These are phyloP conservation scores for Deilephila porcellus DNA, from an alignment of 2,888 invertebrate species.

Conservation along the genomic window DNA sequence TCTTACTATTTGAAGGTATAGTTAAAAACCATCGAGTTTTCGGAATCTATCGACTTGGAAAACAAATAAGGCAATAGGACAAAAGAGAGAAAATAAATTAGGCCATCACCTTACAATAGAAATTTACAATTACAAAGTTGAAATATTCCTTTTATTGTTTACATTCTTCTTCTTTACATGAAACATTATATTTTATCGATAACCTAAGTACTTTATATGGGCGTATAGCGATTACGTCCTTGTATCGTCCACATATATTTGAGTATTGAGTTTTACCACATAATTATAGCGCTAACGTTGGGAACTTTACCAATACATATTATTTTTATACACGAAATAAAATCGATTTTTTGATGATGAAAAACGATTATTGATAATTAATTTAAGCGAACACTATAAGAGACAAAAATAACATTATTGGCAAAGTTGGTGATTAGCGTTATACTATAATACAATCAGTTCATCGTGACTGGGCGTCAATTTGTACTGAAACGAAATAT, in stretches of 20 bases:
- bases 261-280: slow-evolving; percentile 28
- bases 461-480: slow-evolving; percentile 3
- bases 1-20: neutral
- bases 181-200: slow-evolving; percentile 22
- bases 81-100: neutral
- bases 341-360: neutral
- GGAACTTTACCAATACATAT: neutral
- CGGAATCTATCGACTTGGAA: neutral
- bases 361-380: too few relatives aligned
- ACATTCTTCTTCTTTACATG: neutral
- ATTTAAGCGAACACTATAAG: too few relatives aligned
- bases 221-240: slow-evolving; percentile 28
- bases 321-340: neutral
- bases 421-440: neutral
- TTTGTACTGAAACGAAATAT: slow-evolving; percentile 16
- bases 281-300: neutral
- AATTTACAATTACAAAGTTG: slow-evolving; percentile 15
- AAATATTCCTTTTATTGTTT: slow-evolving; percentile 13
- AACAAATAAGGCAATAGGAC: neutral
- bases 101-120: slow-evolving; percentile 18
- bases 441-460: neutral
- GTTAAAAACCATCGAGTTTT: neutral
- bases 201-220: slow-evolving; percentile 31
- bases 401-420: neutral
- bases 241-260: slow-evolving; percentile 22